A percentile compares a stretch with the other conserved stretches of the same genome.
Conservation (phyloP, 2,797 vertebrate genomes). For the Fringilla coelebs region DNA sequence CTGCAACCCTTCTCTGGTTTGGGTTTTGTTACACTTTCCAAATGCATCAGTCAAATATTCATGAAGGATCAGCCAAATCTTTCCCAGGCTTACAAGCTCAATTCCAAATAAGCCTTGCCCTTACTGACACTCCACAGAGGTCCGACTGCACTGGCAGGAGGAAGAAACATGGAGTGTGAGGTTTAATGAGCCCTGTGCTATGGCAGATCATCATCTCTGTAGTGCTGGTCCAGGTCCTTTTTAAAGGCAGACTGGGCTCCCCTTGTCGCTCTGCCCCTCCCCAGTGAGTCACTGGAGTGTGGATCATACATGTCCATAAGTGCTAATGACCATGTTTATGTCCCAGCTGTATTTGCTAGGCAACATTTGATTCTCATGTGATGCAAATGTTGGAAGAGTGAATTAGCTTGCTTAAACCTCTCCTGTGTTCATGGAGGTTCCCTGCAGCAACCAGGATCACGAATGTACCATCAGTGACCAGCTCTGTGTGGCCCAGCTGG, state of each 20-base stretch:
- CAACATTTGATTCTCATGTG: not conserved
- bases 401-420: not conserved
- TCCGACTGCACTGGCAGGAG: not conserved
- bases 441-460: not conserved
- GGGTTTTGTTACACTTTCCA: conserved; percentile 28
- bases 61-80: not conserved
- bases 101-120: not conserved
- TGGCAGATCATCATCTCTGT: not conserved
- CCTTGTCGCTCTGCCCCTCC: not conserved
- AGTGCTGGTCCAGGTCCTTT: not conserved
- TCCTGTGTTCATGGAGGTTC: not conserved
- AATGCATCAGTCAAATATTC: conserved; percentile 7
- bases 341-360: not conserved
- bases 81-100: not conserved
- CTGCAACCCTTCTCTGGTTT: not conserved
- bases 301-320: not conserved
- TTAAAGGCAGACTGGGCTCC: not conserved
- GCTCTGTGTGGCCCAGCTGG: not conserved
- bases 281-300: not conserved
- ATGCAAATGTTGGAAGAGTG: not conserved
- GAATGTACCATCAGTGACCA: fast-evolving
- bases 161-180: not conserved
- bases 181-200: not conserved
- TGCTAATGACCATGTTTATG: not conserved
- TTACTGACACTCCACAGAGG: not conserved